phyloP scores from a whole-genome alignment of 2,888 invertebrate species.

The Drosophila trichaetosa region DNA sequence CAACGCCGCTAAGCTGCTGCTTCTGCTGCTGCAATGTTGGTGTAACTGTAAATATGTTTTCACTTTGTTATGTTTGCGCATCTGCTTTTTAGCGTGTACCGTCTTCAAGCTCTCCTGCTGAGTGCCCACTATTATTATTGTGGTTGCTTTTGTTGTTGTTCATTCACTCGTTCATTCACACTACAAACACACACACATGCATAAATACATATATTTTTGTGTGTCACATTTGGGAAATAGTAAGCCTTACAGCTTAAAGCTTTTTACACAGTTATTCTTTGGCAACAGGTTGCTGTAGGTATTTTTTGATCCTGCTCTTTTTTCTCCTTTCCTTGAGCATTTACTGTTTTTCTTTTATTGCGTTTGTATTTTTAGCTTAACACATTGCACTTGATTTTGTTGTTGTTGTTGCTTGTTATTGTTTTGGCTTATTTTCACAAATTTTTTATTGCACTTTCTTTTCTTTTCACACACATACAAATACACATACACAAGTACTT shows the following conservation, averaged over 20 bases:
- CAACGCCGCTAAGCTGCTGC: constrained; percentile 4
- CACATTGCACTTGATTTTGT: constrained; percentile 68
- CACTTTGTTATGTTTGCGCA: constrained; percentile 79
- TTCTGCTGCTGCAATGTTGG: constrained; percentile 30
- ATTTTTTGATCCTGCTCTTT: constrained; percentile 6
- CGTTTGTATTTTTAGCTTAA: constrained; percentile 37
- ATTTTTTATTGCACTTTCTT: constrained; percentile 77
- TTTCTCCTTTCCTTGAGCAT: constrained; percentile 12
- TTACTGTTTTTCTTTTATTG: constrained; percentile 21
- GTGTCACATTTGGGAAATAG: constrained; percentile 40
- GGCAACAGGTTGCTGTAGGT: constrained; percentile 55
- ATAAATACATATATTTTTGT: constrained; percentile 10
- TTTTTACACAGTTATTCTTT: constrained; percentile 47
- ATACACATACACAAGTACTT: constrained; percentile 7
- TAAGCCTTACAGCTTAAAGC: constrained; percentile 53
- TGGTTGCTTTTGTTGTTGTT: constrained; percentile 38
- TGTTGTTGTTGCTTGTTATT: constrained; percentile 21
- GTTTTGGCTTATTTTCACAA: constrained; percentile 52
- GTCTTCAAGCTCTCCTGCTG: constrained; percentile 35
- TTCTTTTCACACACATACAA: constrained; percentile 46
- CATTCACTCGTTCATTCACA: constrained; percentile 74
- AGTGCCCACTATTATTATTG: constrained; percentile 25
- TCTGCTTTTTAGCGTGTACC: constrained; percentile 62
- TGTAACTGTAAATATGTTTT: constrained; percentile 80
- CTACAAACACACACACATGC: constrained; percentile 25